Conservation (phyloP, 2,797 vertebrate species). For the Euthynnus affinis region DNA sequence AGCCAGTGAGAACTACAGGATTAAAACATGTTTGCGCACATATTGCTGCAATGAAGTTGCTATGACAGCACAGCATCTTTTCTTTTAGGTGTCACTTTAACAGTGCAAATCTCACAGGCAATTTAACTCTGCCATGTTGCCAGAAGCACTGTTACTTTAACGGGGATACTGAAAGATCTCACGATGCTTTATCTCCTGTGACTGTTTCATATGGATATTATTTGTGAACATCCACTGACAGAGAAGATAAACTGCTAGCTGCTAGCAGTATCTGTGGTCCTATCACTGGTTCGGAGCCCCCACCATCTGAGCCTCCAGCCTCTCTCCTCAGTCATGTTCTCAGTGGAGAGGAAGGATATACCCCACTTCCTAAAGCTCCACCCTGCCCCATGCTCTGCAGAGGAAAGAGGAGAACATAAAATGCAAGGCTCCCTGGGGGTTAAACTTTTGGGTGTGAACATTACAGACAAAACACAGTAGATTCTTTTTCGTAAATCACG, state of each 20-base stretch:
- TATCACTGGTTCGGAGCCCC: conserved; percentile 28
- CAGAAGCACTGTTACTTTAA: conserved; percentile 18
- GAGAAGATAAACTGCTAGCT: conserved; percentile 26
- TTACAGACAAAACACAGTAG: conserved; percentile 36
- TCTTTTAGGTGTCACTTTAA: conserved; percentile 32
- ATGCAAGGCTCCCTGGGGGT: conserved; percentile 52
- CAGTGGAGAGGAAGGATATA: conserved; percentile 83
- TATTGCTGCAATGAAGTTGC: conserved; percentile 20
- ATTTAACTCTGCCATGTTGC: conserved; percentile 15
- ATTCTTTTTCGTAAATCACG: conserved; percentile 37
- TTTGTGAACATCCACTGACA: conserved; percentile 13
- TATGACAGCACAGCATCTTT: conserved; percentile 17
- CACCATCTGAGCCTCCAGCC: conserved; percentile 28
- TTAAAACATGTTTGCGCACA: conserved; percentile 27
- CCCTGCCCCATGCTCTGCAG: conserved; percentile 67
- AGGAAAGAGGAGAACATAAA: conserved; percentile 77
- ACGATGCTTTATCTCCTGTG: conserved; percentile 41
- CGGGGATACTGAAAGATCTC: conserved; percentile 18
- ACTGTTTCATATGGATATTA: conserved; percentile 28
- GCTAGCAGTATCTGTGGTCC: conserved; percentile 33
- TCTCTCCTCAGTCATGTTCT: conserved; percentile 73
- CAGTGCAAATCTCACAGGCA: conserved; percentile 36
- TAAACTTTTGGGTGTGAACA: conserved; percentile 67
- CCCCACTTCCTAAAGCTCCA: conserved; percentile 81
- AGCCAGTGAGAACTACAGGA: not conserved